Conservation (phyloP, 2,113 vertebrate genomes). For the Plotosus lineatus region DNA sequence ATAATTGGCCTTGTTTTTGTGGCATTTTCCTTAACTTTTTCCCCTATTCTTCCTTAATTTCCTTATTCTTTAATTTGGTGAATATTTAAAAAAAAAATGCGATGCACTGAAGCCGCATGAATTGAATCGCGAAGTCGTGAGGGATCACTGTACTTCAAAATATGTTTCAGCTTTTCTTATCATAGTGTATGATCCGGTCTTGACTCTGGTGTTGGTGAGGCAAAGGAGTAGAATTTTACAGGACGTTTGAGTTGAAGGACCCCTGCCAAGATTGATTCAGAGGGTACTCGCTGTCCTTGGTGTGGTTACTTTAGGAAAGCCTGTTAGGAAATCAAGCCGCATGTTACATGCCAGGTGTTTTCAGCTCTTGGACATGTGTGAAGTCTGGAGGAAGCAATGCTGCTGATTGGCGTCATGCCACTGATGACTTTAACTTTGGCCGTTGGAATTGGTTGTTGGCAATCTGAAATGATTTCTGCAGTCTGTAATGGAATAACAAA, state of each 20-base stretch:
- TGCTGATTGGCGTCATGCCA: not conserved
- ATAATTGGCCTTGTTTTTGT: too few species aligned
- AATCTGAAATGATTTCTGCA: not conserved
- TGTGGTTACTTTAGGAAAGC: conserved; percentile 40
- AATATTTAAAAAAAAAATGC: too few species aligned
- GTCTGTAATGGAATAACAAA: not conserved
- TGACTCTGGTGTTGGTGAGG: conserved; percentile 1
- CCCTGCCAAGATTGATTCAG: conserved; percentile 39
- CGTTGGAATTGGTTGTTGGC: not conserved
- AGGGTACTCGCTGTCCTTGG: conserved; percentile 20
- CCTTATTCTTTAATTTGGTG: too few species aligned
- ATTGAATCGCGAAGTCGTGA: too few species aligned
- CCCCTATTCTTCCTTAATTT: too few species aligned
- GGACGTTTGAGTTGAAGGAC: conserved; percentile 24
- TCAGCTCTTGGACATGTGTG: conserved; percentile 2
- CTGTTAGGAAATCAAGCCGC: conserved; percentile 34
- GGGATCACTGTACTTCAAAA: not conserved
- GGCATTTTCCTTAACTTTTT: too few species aligned
- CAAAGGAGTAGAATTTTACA: conserved; percentile 41
- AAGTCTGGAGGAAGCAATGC: not conserved
- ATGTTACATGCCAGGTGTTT: conserved; percentile 24
- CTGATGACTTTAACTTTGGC: conserved; percentile 4
- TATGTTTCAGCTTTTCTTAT: not conserved
- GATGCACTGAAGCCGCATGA: too few species aligned
- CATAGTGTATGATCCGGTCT: not conserved